phyloP scores from a whole-genome alignment of 2,888 invertebrate genomes.

The Aplocera efformata region DNA sequence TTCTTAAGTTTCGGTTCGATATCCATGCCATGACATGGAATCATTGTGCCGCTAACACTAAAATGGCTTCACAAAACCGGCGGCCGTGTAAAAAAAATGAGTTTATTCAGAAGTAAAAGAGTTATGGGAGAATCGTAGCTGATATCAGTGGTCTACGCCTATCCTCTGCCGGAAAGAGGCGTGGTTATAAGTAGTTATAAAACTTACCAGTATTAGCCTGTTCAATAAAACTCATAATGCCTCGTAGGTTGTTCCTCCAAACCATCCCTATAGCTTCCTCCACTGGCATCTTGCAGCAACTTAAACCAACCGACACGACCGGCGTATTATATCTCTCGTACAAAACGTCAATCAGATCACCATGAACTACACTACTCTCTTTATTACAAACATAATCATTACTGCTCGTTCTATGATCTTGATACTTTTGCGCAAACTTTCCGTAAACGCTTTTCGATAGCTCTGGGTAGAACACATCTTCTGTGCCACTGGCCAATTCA shows the following conservation, averaged over 20 bases:
- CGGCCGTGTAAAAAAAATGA: too few species aligned
- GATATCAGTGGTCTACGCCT: too few species aligned
- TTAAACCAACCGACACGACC: slow-evolving; percentile 85
- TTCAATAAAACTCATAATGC: slow-evolving; percentile 82
- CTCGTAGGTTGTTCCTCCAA: slow-evolving; percentile 85
- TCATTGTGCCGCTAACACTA: too few species aligned
- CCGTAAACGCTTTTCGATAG: slow-evolving; percentile 64
- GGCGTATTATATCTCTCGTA: slow-evolving; percentile 83
- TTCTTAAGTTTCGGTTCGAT: too few species aligned
- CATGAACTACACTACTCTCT: slow-evolving; percentile 49
- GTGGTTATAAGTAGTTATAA: too few species aligned
- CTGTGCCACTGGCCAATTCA: slow-evolving; percentile 87
- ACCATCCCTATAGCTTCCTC: slow-evolving; percentile 83
- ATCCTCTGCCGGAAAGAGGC: too few species aligned
- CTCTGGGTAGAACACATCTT: slow-evolving; percentile 79
- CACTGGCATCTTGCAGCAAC: slow-evolving; percentile 91
- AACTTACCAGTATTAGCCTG: slow-evolving; percentile 81
- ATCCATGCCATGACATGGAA: too few species aligned
- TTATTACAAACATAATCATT: slow-evolving; percentile 53
- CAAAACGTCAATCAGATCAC: slow-evolving; percentile 79
- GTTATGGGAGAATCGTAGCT: background rate
- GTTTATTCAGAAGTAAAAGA: too few species aligned
- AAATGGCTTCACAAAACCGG: too few species aligned
- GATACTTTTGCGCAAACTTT: slow-evolving; percentile 69
- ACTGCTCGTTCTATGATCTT: slow-evolving; percentile 56